Evolutionary conservation across 2,797 vertebrate species (phyloP), one percentile per base, ranked within the genome.

Genomic region (Myripristis murdjan): DNA sequence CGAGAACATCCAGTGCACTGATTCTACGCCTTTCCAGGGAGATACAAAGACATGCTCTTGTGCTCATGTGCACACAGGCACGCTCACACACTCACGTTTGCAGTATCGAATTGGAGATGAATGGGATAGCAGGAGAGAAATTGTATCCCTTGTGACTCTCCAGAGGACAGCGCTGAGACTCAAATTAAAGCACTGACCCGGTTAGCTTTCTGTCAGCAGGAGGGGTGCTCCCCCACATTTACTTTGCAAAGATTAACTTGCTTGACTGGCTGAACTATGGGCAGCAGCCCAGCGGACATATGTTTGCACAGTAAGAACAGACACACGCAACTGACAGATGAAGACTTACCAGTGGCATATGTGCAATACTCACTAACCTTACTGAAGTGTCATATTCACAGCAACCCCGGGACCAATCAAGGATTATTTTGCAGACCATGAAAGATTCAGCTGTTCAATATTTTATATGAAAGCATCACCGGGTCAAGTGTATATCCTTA

Each of bases 181-280:
- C 66, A 79, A 87, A 91, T 85, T 79, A 89, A 91, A 91, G 78
- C 77, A 71, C 71, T 91, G 89, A 90, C 83, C 84, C 87, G 87
- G 84, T 89, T 92, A 88, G 81, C 61, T 79, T 77, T 84, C 67
- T 79, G 80, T 74, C 65, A 77, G 76, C 70, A 78, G 69, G 64
- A 79, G 67, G 66, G 73, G 74, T 66, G 60, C 49, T 24, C 66
- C 58, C 57, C 70, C 66, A 63, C 78, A 61, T 88, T 82, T 61
- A 56, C 71, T 73, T 67, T 63, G 31, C 47, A 70, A 76, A 77
- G 71, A 92, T 83, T 79, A 83, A 82, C 67, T 80, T 68, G 70
- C 35, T 66, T 75, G 70, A 66, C 55, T 75, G 59, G 58, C 14
- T 65, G 49, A 63, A 73, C 43, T 24, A 18, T 22, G 14, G 39